Evolutionary conservation across 2,113 vertebrate species (phyloP), one percentile per base, ranked within the genome.

Genomic region (Poecile atricapillus): DNA sequence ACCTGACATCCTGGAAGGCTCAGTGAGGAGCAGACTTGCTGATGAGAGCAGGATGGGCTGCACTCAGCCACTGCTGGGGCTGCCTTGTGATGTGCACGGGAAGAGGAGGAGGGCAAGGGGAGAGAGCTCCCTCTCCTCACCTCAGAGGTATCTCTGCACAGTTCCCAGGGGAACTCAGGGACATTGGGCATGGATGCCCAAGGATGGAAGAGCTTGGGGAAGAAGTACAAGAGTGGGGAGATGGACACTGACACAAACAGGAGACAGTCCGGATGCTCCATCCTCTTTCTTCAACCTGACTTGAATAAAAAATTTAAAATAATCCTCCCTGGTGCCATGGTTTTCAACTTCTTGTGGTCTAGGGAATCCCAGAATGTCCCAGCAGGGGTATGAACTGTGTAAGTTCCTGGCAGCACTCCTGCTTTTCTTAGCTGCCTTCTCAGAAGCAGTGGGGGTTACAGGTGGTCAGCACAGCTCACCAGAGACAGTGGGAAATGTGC

Each of bases 401-500:
- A 25, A 78, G 31, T 44, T 85, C 28, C 33, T 77, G 77, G 74
- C 59, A 79, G 6, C 18, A 27, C 0, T 4, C n/a, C 79, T 88
- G 70, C 27, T 83, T 90, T 91, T 44, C 63, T 80, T 25, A 68
- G 67, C 49, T 83, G 53, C 63, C 46, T 52, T 78, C 73, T 70
- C 43, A 65, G 92, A 80, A 83, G 50, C 59, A n/a, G 16, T 13
- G 59, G 22, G 56, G 63, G 16, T 31, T 55, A 44, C 59, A 83
- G 62, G 62, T 84, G 35, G 19, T 39, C 58, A 15, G 71, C 39
- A 46, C 39, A 76, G 33, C 67, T 94, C 46, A 50, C 39, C 0
- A 0, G 47, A 35, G 53, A 25, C 63, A 83, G 21, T 0, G 0
- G 65, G 50, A 74, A 70, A 37, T 52, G 16, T 12, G 49, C 4